A percentile compares a stretch with the other conserved stretches of the same genome.
phyloP scores from a whole-genome alignment of 2,888 invertebrate genomes.

The Hemithea aestivaria region DNA sequence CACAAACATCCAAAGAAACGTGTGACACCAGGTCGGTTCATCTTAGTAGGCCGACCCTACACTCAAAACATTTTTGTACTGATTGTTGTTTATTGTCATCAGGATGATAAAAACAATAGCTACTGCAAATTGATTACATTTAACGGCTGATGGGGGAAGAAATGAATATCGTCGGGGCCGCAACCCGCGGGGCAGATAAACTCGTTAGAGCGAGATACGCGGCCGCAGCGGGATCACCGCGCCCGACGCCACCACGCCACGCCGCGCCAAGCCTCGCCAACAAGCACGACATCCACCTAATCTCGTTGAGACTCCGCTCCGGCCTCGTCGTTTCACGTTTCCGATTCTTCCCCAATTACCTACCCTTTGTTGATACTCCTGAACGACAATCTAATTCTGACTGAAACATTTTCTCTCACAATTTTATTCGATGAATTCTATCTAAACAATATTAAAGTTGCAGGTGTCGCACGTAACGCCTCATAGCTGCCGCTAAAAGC shows the following conservation, averaged over 20 bases:
- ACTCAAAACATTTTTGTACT: too few species aligned
- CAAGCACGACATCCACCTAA: constrained; percentile 51
- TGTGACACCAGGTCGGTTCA: too few species aligned
- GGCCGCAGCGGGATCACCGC: constrained; percentile 36
- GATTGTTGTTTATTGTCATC: constrained; percentile 2
- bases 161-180: constrained; percentile 57
- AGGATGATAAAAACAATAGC: constrained; percentile 10
- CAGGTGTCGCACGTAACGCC: constrained; percentile 59
- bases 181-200: constrained; percentile 77
- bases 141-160: constrained; percentile 57
- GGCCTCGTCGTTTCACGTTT: constrained; percentile 63
- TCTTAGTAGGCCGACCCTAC: too few species aligned
- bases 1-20: too few species aligned
- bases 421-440: constrained; percentile 37
- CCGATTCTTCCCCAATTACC: constrained; percentile 68
- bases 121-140: constrained; percentile 57
- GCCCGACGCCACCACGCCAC: constrained; percentile 43
- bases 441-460: constrained; percentile 51
- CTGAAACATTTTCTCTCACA: constrained; percentile 55
- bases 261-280: constrained; percentile 49
- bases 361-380: constrained; percentile 61
- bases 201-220: constrained; percentile 72
- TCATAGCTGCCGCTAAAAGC: constrained; percentile 67
- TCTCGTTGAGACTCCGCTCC: constrained; percentile 67
- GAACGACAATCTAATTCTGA: constrained; percentile 65